Conservation (phyloP, 2,888 invertebrate genomes). For the Drosophila nr. medialis region DNA sequence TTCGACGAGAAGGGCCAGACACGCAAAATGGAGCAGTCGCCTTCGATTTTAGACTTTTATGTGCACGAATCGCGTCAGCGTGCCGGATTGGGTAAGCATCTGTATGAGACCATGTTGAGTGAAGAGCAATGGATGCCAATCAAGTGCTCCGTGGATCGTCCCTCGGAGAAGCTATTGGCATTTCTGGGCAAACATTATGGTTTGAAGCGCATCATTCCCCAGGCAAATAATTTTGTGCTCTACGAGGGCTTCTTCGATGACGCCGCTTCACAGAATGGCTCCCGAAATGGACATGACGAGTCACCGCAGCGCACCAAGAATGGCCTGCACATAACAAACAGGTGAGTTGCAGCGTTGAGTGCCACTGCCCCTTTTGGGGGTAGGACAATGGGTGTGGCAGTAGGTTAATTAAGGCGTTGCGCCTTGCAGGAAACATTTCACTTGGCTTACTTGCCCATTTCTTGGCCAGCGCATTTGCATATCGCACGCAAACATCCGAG, state of each 20-base stretch:
- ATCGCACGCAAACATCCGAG: conserved; percentile 72
- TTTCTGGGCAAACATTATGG: conserved; percentile 95
- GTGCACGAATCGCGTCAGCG: conserved; percentile 94
- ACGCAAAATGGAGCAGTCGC: conserved; percentile 91
- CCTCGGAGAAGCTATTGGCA: conserved; percentile 93
- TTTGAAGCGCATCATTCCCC: conserved; percentile 88
- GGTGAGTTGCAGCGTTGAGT: conserved; percentile 70
- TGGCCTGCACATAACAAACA: conserved; percentile 82
- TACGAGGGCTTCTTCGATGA: conserved; percentile 91
- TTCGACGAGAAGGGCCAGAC: conserved; percentile 89
- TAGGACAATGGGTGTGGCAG: conserved; percentile 7
- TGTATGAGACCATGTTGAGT: conserved; percentile 95
- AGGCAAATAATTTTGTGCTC: conserved; percentile 95
- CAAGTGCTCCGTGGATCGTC: conserved; percentile 95
- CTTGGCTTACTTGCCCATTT: conserved; percentile 76
- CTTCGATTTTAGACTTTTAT: conserved; percentile 97
- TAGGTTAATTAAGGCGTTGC: conserved; percentile 67
- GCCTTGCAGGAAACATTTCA: conserved; percentile 75
- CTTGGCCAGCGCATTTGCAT: conserved; percentile 66
- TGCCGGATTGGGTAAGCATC: conserved; percentile 91
- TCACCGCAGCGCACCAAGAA: conserved; percentile 67
- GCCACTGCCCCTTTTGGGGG: neutral
- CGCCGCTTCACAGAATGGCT: conserved; percentile 45
- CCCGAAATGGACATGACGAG: conserved; percentile 44
- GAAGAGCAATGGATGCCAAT: conserved; percentile 89